Percentiles rank a stretch among this genome's conserved stretches.
Evolutionary conservation across 2,797 vertebrate species (phyloP).

Genomic region (Chrysocyon brachyurus): DNA sequence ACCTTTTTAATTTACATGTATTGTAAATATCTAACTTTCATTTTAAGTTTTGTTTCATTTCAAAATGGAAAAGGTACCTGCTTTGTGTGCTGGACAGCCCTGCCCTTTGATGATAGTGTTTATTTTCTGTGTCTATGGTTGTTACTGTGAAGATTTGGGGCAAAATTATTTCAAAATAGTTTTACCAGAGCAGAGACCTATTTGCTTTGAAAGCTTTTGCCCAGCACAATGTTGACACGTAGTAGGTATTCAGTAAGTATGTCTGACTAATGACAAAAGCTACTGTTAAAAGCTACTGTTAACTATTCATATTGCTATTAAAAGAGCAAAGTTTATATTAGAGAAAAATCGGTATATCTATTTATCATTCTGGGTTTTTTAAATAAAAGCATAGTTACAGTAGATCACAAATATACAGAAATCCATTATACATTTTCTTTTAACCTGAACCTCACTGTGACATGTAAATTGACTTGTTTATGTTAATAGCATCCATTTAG

Average conservation of each 20-base stretch:
- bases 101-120: neutral
- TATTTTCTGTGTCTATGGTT: neutral
- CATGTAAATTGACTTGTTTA: conserved; percentile 82
- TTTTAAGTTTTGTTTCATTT: conserved; percentile 42
- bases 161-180: conserved; percentile 11
- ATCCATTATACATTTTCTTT: conserved; percentile 76
- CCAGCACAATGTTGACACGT: neutral
- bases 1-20: neutral
- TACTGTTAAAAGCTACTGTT: neutral
- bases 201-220: neutral
- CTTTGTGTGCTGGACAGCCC: neutral
- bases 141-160: neutral
- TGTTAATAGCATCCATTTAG: conserved; percentile 82
- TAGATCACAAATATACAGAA: conserved; percentile 74
- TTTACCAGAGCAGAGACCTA: neutral
- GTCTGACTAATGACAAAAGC: neutral
- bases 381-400: conserved; percentile 71
- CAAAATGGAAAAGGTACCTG: neutral
- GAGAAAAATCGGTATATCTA: conserved; percentile 10
- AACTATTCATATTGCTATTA: neutral
- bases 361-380: conserved; percentile 22
- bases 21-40: neutral
- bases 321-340: neutral
- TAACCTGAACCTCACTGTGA: conserved; percentile 77
- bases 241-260: neutral